Conservation (phyloP, 1,140 invertebrate genomes). For the Diachasma alloeum region DNA sequence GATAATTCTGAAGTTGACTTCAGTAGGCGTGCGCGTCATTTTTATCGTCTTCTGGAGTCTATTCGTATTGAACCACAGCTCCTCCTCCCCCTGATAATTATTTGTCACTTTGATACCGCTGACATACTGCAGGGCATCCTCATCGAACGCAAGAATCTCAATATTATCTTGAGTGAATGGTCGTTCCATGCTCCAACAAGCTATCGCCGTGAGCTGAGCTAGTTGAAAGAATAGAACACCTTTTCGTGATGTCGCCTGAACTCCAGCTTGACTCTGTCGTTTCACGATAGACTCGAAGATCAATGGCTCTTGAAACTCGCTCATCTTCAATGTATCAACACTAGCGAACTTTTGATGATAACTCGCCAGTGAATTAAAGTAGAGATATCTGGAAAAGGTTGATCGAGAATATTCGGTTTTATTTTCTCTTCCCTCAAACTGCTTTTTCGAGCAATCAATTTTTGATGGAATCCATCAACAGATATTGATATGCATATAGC, state of each 20-base stretch:
- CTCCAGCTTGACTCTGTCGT: constrained; percentile 59
- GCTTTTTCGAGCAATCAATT: background rate
- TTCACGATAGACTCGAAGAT: constrained; percentile 58
- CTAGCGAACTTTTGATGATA: constrained; percentile 56
- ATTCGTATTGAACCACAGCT: constrained; percentile 63
- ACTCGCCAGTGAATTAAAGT: constrained; percentile 64
- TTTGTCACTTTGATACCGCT: constrained; percentile 64
- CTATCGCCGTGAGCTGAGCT: constrained; percentile 71
- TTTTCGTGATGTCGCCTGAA: constrained; percentile 60
- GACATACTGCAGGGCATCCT: constrained; percentile 72
- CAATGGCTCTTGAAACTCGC: constrained; percentile 48
- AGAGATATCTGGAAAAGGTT: constrained; percentile 59
- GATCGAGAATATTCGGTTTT: background rate
- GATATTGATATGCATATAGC: background rate
- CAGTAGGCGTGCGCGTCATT: constrained; percentile 51
- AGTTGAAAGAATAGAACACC: constrained; percentile 75
- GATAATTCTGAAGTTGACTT: constrained; percentile 58
- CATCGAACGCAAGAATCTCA: constrained; percentile 68
- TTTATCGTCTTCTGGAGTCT: constrained; percentile 62
- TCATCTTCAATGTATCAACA: constrained; percentile 52
- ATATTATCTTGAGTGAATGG: constrained; percentile 68
- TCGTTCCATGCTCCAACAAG: constrained; percentile 78
- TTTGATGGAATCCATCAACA: constrained; percentile 2
- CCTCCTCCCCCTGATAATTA: constrained; percentile 53
- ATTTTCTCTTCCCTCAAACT: background rate